These are phyloP conservation scores for Stercorarius parasiticus DNA, from an alignment of 2,113 vertebrate genomes.

Conservation along the genomic window DNA sequence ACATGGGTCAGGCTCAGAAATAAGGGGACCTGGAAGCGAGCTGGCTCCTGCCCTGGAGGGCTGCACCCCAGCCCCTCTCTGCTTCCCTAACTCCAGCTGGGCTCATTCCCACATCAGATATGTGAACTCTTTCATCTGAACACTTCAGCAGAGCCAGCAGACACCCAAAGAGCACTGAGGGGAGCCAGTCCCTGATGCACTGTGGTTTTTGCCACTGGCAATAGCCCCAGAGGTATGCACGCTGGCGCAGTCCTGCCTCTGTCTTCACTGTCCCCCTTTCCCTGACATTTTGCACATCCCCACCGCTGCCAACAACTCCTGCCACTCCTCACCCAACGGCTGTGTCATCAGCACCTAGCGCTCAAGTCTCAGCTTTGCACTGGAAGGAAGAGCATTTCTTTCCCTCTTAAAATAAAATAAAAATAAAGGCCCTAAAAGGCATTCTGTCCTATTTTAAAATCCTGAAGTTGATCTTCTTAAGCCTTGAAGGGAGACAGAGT, in stretches of 20 bases:
- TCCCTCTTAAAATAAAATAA: not conserved
- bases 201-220: not conserved
- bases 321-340: not conserved
- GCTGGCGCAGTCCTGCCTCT: not conserved
- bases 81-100: not conserved
- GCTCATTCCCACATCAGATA: not conserved
- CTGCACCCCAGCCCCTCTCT: not conserved
- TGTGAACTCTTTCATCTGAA: not conserved
- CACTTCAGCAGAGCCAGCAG: not conserved
- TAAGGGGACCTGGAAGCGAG: not conserved
- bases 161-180: not conserved
- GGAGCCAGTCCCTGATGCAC: not conserved
- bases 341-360: not conserved
- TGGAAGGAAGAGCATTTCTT: not conserved
- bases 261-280: not conserved
- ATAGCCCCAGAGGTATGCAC: not conserved
- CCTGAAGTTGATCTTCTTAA: constrained; percentile 60
- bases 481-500: not conserved
- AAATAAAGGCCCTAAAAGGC: constrained; percentile 29
- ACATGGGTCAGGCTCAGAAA: not conserved
- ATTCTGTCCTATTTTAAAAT: constrained; percentile 60
- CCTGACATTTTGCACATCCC: not conserved
- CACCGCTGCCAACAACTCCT: not conserved
- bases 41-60: not conserved
- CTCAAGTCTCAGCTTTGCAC: not conserved